Conservation (phyloP, 2,797 vertebrate species). For the Coilia nasus region DNA sequence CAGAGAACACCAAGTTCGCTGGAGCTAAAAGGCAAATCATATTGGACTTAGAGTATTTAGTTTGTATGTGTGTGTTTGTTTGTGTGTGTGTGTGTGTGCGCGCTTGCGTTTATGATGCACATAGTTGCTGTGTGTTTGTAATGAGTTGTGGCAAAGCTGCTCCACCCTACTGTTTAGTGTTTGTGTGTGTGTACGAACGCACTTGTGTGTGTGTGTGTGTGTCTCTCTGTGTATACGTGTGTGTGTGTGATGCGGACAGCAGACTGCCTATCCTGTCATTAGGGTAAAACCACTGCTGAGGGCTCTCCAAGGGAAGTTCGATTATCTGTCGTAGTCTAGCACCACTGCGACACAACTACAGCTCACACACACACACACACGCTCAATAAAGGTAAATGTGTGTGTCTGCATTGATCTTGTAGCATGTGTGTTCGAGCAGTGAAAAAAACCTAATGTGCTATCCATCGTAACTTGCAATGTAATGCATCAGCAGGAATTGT, state of each 20-base stretch:
- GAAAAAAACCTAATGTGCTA: no score
- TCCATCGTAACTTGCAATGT: no score
- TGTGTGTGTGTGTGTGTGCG: not conserved
- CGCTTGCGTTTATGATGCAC: not conserved
- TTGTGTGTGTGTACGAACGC: not conserved
- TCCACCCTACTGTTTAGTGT: not conserved
- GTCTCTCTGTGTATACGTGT: not conserved
- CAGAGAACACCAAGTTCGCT: not conserved
- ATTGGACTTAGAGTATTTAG: not conserved
- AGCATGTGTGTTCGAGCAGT: no score
- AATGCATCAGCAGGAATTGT: not conserved
- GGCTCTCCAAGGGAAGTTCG: not conserved
- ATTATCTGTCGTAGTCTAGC: not conserved
- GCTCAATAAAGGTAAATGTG: not conserved
- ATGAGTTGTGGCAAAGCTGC: constrained; percentile 13
- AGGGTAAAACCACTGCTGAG: constrained; percentile 19
- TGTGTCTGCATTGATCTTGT: no score
- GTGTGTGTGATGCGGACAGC: constrained; percentile 6
- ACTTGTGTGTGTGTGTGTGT: not conserved
- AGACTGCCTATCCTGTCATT: not conserved
- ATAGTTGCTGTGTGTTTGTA: not conserved
- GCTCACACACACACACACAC: not conserved
- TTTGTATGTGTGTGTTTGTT: not conserved
- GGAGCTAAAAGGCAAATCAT: not conserved
- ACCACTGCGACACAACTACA: not conserved